Evolutionary conservation across 2,888 invertebrate species (phyloP), one percentile per base, ranked within the genome.

Genomic region (Phaonia tiefii): DNA sequence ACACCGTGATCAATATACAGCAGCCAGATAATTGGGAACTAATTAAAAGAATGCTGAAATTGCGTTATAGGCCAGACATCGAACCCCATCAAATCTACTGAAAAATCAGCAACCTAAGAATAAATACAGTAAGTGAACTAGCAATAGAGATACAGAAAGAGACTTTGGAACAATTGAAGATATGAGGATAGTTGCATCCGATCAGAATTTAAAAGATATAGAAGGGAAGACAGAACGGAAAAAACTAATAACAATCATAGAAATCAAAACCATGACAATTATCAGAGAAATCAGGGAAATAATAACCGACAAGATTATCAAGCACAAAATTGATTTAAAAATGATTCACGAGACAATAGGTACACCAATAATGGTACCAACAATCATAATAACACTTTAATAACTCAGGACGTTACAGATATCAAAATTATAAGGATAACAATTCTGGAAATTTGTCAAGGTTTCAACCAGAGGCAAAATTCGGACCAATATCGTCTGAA

Each of bases 71-170:
- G 10, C 74, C 80, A 3, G 37, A 51, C n/a, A 26, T 54, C 1
- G 72, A 75, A 20, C 60, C 67, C 15, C 72, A 76, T 20, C 75
- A 80, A 56, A 51, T 72, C 2, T 80, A 73, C 20, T 42, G 54
- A 17, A 73, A 4, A 54, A 73, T 69, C n/a, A 4, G 51, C 22
- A 73, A 54, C 49, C 17, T 73, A 2, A 73, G 60, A 39, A 65
- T 66, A 5, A 74, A 79, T 56, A 70, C 25, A 2, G 79, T 65
- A 13, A 69, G 42, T 11, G 73, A 78, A 78, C 51, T n/a, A n/a
- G n/a, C n/a, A 72, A 11, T 72, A 78, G 54, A 78, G 69, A 2
- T 15, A 17, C n/a, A 46, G 15, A 46, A 46, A 46, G 15, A 46
- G n/a, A 44, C 15, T n/a, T n/a, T n/a, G n/a, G n/a, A n/a, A n/a